Percentiles rank a stretch among this genome's conserved stretches.
These are phyloP conservation scores for Tachypleus tridentatus DNA, from an alignment of 1,140 invertebrate genomes.

Conservation along the genomic window DNA sequence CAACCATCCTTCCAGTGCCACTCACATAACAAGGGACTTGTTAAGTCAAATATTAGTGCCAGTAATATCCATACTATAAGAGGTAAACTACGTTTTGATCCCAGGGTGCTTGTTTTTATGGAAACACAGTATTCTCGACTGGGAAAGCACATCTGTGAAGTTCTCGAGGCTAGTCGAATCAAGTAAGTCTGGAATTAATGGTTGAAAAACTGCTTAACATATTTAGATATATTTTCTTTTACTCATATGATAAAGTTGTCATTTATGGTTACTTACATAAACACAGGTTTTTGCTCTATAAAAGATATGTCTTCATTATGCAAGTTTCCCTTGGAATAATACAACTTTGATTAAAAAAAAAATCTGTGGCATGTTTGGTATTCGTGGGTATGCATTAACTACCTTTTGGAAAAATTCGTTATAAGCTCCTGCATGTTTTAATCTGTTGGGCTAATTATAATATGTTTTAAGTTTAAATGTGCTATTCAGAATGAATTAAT, in stretches of 20 bases:
- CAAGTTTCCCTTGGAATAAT: too few species aligned
- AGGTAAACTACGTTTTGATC: conserved; percentile 67
- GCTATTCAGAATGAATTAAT: too few species aligned
- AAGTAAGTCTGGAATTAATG: conserved; percentile 51
- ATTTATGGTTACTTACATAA: conserved; percentile 3
- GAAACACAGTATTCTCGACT: conserved; percentile 83
- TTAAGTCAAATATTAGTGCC: conserved; percentile 1
- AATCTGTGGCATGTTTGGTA: too few species aligned
- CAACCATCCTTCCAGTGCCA: conserved; percentile 5
- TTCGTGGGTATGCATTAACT: too few species aligned
- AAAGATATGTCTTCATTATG: too few species aligned
- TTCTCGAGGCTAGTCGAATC: conserved; percentile 83
- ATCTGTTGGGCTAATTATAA: too few species aligned
- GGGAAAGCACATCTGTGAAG: conserved; percentile 81
- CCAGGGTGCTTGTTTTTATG: conserved; percentile 87
- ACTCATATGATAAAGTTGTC: too few species aligned
- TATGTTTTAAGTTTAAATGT: too few species aligned
- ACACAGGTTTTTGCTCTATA: too few species aligned
- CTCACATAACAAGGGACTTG: background rate
- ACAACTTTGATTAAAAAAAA: too few species aligned
- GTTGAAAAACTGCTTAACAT: background rate
- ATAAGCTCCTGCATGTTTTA: too few species aligned
- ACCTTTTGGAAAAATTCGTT: too few species aligned
- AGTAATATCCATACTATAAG: conserved; percentile 54
- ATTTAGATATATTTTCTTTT: background rate